phyloP scores from a whole-genome alignment of 37 sponge, comb jelly and placozoan genomes.

The Amphimedon queenslandica region DNA sequence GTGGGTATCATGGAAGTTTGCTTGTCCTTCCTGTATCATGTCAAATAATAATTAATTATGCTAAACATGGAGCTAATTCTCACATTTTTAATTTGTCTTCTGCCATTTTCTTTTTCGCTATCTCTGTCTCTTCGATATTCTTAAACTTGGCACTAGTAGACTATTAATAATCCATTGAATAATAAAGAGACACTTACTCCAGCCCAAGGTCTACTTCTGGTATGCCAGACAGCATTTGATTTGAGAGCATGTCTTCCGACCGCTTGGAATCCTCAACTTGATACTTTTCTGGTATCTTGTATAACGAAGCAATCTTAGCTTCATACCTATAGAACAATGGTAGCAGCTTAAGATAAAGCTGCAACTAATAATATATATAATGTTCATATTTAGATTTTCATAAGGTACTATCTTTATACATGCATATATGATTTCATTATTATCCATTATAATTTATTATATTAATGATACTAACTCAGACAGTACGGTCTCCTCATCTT shows the following conservation, averaged over 20 bases:
- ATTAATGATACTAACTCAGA: no score
- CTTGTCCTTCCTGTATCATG: slow-evolving; percentile 35
- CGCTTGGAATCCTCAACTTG: slow-evolving; percentile 32
- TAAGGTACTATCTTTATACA: not conserved
- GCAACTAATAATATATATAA: not conserved
- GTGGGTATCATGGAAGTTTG: slow-evolving; percentile 56
- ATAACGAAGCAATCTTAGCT: slow-evolving; percentile 59
- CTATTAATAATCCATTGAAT: not conserved
- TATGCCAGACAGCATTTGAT: slow-evolving; percentile 92
- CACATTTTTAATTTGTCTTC: slow-evolving; percentile 53
- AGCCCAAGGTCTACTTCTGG: slow-evolving; percentile 88
- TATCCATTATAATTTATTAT: no score
- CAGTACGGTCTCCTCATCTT: slow-evolving; percentile 28
- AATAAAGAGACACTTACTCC: slow-evolving; percentile 59
- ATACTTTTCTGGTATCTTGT: slow-evolving; percentile 61
- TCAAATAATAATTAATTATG: not conserved
- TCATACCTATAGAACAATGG: slow-evolving; percentile 45
- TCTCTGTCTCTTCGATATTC: slow-evolving; percentile 86
- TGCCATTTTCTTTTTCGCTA: slow-evolving; percentile 47
- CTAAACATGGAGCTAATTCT: slow-evolving; percentile 3
- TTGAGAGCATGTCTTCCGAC: slow-evolving; percentile 88
- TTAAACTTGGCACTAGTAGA: slow-evolving; percentile 64
- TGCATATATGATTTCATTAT: not conserved
- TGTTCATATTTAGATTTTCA: not conserved
- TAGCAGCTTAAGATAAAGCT: not conserved